Conservation (phyloP, 2,113 vertebrate genomes). For the Apodemus speciosus region DNA sequence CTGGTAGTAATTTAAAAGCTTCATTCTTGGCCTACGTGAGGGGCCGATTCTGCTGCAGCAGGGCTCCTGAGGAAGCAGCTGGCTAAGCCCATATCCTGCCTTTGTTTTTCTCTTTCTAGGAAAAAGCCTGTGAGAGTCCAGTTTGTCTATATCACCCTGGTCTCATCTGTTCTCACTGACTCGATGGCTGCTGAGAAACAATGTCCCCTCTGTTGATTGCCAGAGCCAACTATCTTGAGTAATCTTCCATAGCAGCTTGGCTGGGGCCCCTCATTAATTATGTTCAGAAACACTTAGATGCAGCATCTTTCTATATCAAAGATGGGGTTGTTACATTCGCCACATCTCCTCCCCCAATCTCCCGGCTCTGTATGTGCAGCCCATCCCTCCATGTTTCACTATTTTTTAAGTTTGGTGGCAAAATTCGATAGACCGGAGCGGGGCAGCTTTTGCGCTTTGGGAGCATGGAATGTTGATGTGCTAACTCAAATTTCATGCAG, state of each 20-base stretch:
- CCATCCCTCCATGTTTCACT: background rate
- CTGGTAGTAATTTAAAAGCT: conserved; percentile 42
- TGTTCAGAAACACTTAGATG: background rate
- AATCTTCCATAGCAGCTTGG: background rate
- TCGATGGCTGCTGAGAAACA: background rate
- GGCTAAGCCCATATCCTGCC: conserved; percentile 49
- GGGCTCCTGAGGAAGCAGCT: conserved; percentile 65
- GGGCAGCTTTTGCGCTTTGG: background rate
- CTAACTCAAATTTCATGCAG: background rate
- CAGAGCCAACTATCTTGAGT: background rate
- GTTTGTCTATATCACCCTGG: background rate
- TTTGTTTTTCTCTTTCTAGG: conserved; percentile 77
- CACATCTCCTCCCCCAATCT: background rate
- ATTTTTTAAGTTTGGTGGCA: background rate
- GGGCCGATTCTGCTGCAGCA: conserved; percentile 13
- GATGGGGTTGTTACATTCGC: background rate
- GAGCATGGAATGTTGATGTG: background rate
- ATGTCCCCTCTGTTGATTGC: background rate
- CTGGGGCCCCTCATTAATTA: conserved; percentile 23
- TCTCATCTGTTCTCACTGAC: background rate
- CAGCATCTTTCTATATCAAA: conserved; percentile 51
- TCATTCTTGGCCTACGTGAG: conserved; percentile 42
- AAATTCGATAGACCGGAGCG: background rate
- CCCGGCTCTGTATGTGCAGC: background rate
- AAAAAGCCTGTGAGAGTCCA: conserved; percentile 64